Evolutionary conservation across 2,888 invertebrate genomes (phyloP), one percentile per base, ranked within the genome.

Genomic region (Ephialtes manifestator): DNA sequence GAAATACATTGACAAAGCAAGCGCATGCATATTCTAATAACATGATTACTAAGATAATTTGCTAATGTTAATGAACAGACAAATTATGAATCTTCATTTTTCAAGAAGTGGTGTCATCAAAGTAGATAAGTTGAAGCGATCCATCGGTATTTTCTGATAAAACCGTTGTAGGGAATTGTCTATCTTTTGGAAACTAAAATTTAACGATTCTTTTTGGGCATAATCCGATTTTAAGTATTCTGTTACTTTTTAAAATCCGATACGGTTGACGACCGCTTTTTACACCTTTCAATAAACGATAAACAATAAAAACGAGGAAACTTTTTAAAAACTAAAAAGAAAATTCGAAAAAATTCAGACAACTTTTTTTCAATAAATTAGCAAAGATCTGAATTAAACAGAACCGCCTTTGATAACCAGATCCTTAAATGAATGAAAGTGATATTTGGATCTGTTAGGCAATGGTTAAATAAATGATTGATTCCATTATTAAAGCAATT

Each of bases 1-100:
- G 11, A 74, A 11, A 46, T 24, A 75, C 75, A 75, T 63, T 20
- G 75, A 75, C 60, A n/a, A 63, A 63, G 63, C 63, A 31, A 63
- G 39, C 75, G 31, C 35, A 20, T 63, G 63, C 63, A 11, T 24
- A 46, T 58, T 60, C 15, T 48, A 46, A 24, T 20, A n/a, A 24
- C 5, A 55, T 48, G 48, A 48, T 13, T n/a, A 5, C 4, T n/a
- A 15, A 48, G n/a, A 48, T 48, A 3, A 48, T 13, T 15, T 15
- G 11, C 48, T n/a, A 15, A 11, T 15, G 1, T 4, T 15, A 3
- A 15, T 2, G 13, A 48, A 48, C n/a, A 5, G 48, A 48, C 15
- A 48, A 48, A n/a, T 15, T 48, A 48, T 48, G 15, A 48, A 48
- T 48, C 5, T 48, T 4, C 48, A 48, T 10, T 39, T 39, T 39